Conservation (phyloP, 1,140 invertebrate genomes). For the Teleopsis dalmanni region DNA sequence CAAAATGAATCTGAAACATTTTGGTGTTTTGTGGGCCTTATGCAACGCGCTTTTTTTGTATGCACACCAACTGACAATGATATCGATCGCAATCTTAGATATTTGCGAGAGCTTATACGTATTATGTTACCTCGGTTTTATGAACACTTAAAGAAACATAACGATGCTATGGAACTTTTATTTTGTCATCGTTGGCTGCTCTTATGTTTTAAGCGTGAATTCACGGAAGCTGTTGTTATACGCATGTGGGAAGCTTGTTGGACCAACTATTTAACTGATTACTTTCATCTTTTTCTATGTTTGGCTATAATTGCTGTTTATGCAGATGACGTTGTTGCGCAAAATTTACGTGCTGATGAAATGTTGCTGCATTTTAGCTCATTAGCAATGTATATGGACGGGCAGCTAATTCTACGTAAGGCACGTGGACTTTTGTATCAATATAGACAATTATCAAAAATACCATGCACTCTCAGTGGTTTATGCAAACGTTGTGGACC, state of each 20-base stretch:
- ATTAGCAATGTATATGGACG: constrained; percentile 94
- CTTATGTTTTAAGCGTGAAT: constrained; percentile 84
- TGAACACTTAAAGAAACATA: constrained; percentile 69
- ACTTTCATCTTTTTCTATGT: constrained; percentile 87
- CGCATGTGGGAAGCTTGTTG: constrained; percentile 93
- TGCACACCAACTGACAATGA: constrained; percentile 87
- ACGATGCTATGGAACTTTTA: constrained; percentile 79
- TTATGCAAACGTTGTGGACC: constrained; percentile 81
- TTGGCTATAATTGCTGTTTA: constrained; percentile 86
- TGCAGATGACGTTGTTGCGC: constrained; percentile 83
- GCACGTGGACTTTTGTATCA: constrained; percentile 84
- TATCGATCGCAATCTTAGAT: constrained; percentile 87
- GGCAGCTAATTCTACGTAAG: constrained; percentile 79
- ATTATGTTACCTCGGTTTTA: constrained; percentile 85
- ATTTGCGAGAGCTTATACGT: constrained; percentile 75
- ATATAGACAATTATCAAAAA: constrained; percentile 71
- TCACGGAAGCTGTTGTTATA: constrained; percentile 75
- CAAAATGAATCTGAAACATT: constrained; percentile 85
- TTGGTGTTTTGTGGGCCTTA: constrained; percentile 90
- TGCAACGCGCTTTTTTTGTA: constrained; percentile 88
- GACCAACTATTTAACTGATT: constrained; percentile 87
- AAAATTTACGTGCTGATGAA: constrained; percentile 83
- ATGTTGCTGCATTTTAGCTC: constrained; percentile 92
- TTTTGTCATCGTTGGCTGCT: constrained; percentile 93
- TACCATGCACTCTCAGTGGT: constrained; percentile 81